Base-by-base conservation (phyloP, 1,140 invertebrate genomes). In the Leptestheria dahalacensis region DNA sequence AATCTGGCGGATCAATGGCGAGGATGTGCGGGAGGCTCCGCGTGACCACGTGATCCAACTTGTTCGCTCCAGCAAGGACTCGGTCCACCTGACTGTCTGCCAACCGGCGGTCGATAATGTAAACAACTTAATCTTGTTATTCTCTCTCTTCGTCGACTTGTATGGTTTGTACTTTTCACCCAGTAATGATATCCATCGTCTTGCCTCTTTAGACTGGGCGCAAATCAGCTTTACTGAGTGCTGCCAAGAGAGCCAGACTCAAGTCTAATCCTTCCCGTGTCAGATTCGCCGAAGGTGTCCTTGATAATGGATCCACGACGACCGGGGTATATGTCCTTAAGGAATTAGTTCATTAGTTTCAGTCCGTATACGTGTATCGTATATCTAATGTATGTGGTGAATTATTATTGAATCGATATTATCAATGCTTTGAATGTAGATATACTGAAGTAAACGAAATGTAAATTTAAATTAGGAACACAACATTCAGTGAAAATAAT, bases 21-120 rank as follows among this genome's bases (percentile, higher is more conserved):
- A 91, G 74, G 88, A 94, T 71, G 90, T 94, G 0, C 82, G 83
- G 66, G 74, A 79, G 21, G 85, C 88, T 2, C 86, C 88, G 0
- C 72, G 91, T 3, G 88, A 93, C 71, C 85, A 88, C 72, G 91
- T 94, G 25, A 93, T 95, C 54, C 82, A 90, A 49, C 73, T 91
- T 66, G 88, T 95, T 20, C 78, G 88, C 21, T 84, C 86, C 0
- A 90, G 88, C 68, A 75, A 82, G 41, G 77, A 84, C 4, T 78
- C 79, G 18, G 87, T 93, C 0, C 78, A 76, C 48, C 72, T 93
- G 20, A 77, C 82, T 9, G 89, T 91, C 1, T 88, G 87, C 68
- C 88, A 92, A 69, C 88, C 88, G 1, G 79, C 83, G 2, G 75
- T 82, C 60, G 81, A 81, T 65, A 78, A 82, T 66, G 79, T 83